Base-by-base conservation (phyloP, 2,888 invertebrate genomes). In the Steromphala cineraria region DNA sequence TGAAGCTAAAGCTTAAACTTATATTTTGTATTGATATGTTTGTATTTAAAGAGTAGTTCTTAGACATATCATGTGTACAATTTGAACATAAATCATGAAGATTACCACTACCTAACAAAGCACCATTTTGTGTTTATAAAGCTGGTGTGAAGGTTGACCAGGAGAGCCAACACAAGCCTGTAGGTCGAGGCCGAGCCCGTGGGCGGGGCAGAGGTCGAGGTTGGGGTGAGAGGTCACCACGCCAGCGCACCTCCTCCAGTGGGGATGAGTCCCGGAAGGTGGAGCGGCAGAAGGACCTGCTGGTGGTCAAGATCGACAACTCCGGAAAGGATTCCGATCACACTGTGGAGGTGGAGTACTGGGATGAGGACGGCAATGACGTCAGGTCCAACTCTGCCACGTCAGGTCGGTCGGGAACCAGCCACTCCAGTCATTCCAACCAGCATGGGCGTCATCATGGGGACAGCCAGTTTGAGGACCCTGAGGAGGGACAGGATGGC, bases 231-330 rank as follows among this genome's bases (percentile, higher is more conserved):
- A 87, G 86, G 21, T 84, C 88, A 56, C 86, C 86, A 7, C 88
- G 89, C 19, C 87, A 88, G 2, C 84, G 89, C 56, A 85, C 90
- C 19, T 87, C 88, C 75, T 89, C 89, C 17, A 88, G 88, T 24
- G 89, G 90, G n/a, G 91, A 90, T 79, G 92, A 91, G 52, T 85
- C 86, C 10, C 87, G 92, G 53, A 87, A 86, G 74, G 91, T 92
- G 0, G 90, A 91, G 56, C 87, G 87, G 67, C 87, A 90, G 81
- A 87, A 90, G 52, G 90, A 91, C 81, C 83, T 90, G 19, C 86
- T 92, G 17, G 86, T 91, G 19, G 89, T 91, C 55, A 92, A 92
- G 82, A 87, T 91, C 52, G 92, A 91, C 79, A 92, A 92, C 82
- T 88, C 89, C 24, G 89, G 89, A 17, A 88, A 85, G 62, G 80